Evolutionary conservation across 2,113 vertebrate species (phyloP), one percentile per base, ranked within the genome.

Genomic region (Pelvicachromis taeniatus): DNA sequence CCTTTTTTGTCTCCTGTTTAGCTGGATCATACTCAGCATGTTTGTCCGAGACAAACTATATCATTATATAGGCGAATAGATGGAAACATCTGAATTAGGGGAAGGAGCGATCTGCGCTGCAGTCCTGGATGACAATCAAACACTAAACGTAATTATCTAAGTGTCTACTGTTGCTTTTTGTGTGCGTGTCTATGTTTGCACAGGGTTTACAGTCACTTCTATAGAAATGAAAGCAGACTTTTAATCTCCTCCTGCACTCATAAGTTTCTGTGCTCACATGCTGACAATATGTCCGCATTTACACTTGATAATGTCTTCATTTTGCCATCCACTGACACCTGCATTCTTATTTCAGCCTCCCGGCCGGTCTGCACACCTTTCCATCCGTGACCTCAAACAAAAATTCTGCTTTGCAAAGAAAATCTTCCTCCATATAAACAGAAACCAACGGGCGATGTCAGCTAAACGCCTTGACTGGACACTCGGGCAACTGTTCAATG

Each of bases 331-430:
- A 70, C 13, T 6, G 38, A 40, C 13, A 68, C 63, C 63, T 23
- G n/a, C 3, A 6, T 13, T 45, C 63, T 6, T 0, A 45, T 7
- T 70, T 50, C 26, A 45, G 65, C 21, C 45, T 17, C 23, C 65
- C 26, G 21, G 14, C 63, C 21, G n/a, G 61, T 21, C 61, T 14
- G 12, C 3, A 23, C 63, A 42, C 13, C 13, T 45, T 70, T 70
- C 8, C 63, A 42, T 5, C 35, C 0, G 0, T 42, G n/a, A 23
- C 38, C 63, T 68, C 63, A 9, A 26, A 68, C 0, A 42, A 68
- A 42, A 68, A 40, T 21, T 42, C 59, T 65, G 33, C 59, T 65
- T 65, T 65, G 19, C 59, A 13, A 65, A 21, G 63, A 23, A 68
- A 68, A 68, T 68, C 63, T 70, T 45, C 13, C 63, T 31, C 16